A percentile compares a stretch with the other conserved stretches of the same genome.
These are phyloP conservation scores for Centropyge bicolor DNA, from an alignment of 2,797 vertebrate genomes.

Conservation along the genomic window DNA sequence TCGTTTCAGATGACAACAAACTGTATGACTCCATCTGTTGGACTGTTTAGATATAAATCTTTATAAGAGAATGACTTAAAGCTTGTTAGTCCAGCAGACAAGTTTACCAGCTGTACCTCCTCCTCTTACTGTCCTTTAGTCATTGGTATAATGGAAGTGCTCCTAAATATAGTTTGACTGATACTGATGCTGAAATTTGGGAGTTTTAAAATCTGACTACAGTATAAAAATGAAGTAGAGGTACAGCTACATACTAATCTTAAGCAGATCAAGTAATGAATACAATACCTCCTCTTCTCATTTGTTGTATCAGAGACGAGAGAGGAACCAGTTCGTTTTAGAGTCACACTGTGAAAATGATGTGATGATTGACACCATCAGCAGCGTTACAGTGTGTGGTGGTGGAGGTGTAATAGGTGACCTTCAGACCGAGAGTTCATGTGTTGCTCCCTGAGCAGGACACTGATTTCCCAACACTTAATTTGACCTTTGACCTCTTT, in stretches of 20 bases:
- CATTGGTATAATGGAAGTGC: not conserved
- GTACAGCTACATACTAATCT: not conserved
- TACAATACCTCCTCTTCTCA: not conserved
- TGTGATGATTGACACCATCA: not conserved
- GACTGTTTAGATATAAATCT: not conserved
- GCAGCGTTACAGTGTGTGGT: not conserved
- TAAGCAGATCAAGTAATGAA: not conserved
- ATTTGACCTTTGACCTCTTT: slow-evolving; percentile 31
- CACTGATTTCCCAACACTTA: not conserved
- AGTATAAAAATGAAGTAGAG: not conserved
- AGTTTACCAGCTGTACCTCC: not conserved
- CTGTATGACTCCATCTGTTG: not conserved
- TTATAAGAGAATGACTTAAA: not conserved
- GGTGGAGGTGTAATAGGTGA: not conserved
- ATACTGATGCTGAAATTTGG: not conserved
- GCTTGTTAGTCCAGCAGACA: not conserved
- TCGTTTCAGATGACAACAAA: not conserved
- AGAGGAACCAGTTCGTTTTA: too few species aligned
- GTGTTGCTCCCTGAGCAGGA: slow-evolving; percentile 5
- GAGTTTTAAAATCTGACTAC: not conserved
- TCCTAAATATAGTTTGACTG: not conserved
- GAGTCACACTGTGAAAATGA: not conserved
- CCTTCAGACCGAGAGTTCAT: not conserved
- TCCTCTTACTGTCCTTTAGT: not conserved
- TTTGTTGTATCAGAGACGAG: too few species aligned